Conservation (phyloP, 2,888 invertebrate genomes). For the Temnothorax ravouxi region DNA sequence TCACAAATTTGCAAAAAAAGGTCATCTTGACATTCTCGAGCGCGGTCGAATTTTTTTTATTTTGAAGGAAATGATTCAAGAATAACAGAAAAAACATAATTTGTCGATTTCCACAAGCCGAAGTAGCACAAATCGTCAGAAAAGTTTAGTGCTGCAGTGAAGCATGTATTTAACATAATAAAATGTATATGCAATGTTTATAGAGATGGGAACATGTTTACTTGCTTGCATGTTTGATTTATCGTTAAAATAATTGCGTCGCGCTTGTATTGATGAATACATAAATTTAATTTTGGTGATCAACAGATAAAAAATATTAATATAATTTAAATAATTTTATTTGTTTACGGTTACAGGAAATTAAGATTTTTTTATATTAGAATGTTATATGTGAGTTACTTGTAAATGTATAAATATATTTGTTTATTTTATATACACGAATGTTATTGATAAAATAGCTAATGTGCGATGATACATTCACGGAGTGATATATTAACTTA, state of each 20-base stretch:
- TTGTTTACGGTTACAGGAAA: background rate
- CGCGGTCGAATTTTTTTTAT: too few species aligned
- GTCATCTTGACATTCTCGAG: too few species aligned
- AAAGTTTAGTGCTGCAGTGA: too few species aligned
- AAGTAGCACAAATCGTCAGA: too few species aligned
- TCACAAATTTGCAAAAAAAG: too few species aligned
- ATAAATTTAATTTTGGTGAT: background rate
- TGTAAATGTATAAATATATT: background rate
- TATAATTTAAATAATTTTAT: background rate
- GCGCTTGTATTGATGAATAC: background rate
- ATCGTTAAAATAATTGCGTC: background rate
- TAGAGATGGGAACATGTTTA: background rate
- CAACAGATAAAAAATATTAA: too few species aligned
- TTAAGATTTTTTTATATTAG: background rate
- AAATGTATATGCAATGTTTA: background rate
- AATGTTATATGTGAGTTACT: background rate
- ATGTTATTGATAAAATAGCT: slow-evolving; percentile 22
- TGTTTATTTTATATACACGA: background rate
- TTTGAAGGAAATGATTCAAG: too few species aligned
- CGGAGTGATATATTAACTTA: background rate
- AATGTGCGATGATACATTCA: background rate
- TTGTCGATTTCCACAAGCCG: too few species aligned
- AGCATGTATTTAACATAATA: slow-evolving; percentile 15
- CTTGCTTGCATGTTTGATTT: background rate
- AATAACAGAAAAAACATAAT: too few species aligned